These are phyloP conservation scores for Riptortus pedestris DNA, from an alignment of 1,140 invertebrate genomes.

Conservation along the genomic window DNA sequence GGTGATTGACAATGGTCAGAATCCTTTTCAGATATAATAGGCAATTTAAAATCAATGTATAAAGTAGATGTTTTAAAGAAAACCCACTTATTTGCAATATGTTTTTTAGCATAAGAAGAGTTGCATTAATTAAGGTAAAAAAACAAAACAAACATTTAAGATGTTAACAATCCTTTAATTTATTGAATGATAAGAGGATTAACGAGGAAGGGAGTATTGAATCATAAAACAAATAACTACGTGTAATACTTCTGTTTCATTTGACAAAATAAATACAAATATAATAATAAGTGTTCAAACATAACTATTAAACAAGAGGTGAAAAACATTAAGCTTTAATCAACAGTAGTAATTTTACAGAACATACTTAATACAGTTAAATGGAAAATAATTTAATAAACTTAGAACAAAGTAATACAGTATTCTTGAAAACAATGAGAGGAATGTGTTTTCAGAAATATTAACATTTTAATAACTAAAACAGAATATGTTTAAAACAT, in stretches of 20 bases:
- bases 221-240: not conserved
- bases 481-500: slow-evolving; percentile 5
- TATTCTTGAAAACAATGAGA: not conserved
- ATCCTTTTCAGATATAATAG: no score
- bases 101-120: no score
- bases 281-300: slow-evolving; percentile 5
- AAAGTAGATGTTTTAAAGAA: no score
- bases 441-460: slow-evolving; percentile 4
- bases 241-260: slow-evolving; percentile 8
- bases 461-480: slow-evolving; percentile 16
- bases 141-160: no score
- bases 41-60: no score
- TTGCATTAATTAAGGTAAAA: no score
- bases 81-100: no score
- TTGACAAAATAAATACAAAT: slow-evolving; percentile 10
- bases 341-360: not conserved
- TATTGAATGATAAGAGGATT: no score
- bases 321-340: not conserved
- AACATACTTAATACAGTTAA: not conserved
- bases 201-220: no score
- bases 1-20: no score
- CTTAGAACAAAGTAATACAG: not conserved
- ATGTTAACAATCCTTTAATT: no score
- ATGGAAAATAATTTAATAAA: not conserved
- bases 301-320: slow-evolving; percentile 9